Base-by-base conservation (phyloP, 2,113 vertebrate genomes). In the Phrynosoma platyrhinos region DNA sequence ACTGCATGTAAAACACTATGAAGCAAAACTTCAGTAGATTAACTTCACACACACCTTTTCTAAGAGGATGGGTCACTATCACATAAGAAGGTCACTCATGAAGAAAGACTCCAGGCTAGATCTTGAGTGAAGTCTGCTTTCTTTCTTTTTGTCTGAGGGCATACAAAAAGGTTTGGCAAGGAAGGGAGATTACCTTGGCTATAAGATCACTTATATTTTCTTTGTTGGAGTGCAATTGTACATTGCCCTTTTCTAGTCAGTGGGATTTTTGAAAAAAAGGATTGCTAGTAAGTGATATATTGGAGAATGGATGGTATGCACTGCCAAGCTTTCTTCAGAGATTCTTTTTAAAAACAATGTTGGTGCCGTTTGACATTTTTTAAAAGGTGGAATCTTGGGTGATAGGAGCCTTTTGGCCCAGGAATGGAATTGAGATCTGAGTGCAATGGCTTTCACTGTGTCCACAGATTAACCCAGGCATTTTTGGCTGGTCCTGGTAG, bases 1-100 rank as follows among this genome's bases (percentile, higher is more conserved):
- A 32, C 64, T 69, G 36, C 75, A 71, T 90, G 79, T 83, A 83
- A 71, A 72, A 78, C 80, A 78, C 66, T 85, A 25, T 23, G 66
- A 52, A 89, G 21, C 47, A 36, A 42, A 78, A 47, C 80, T 83
- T 87, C 55, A 81, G 3, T 71, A 81, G 68, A 52, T 52, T 80
- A 75, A 74, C 76, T 90, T 87, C 53, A 72, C 36, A 27, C 30
- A 42, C 20, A n/a, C 14, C 64, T n/a, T 55, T 83, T 83, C 74
- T 14, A 79, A 85, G 74, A 79, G 62, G 36, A 23, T 83, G 47
- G 74, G 21, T 90, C 64, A 27, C 40, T 89, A 53, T 81, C 66
- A 64, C 68, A 40, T 20, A 9, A 64, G 36, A 64, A 66, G 69
- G 77, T 90, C 79, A 77, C 32, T 83, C 64, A 71, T 20, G 32